Evolutionary conservation across 2,888 invertebrate species (phyloP).

Genomic region (Synanthedon formicaeformis): DNA sequence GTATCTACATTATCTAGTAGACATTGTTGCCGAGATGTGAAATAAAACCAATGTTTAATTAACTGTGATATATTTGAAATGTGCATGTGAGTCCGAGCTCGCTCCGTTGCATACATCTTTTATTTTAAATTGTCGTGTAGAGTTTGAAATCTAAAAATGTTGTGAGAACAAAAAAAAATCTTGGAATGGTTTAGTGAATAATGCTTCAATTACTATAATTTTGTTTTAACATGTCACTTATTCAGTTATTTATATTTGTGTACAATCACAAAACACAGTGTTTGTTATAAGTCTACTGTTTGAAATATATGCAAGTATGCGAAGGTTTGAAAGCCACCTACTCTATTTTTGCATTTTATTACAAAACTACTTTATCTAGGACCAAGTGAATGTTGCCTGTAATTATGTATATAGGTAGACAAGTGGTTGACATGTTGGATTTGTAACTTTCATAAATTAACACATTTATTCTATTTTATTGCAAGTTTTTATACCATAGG

Average conservation of each 20-base stretch:
- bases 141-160: no score
- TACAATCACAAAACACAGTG: no score
- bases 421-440: not conserved
- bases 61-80: constrained; percentile 19
- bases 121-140: not conserved
- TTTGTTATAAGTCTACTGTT: not conserved
- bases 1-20: not conserved
- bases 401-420: not conserved
- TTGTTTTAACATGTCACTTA: no score
- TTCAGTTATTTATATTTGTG: no score
- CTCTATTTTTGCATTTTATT: not conserved
- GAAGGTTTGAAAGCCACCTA: not conserved
- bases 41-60: constrained; percentile 23
- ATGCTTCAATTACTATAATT: no score
- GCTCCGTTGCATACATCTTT: not conserved
- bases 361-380: not conserved
- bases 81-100: not conserved
- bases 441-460: not conserved
- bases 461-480: not conserved
- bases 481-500: no score
- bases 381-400: not conserved
- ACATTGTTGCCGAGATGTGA: constrained; percentile 10
- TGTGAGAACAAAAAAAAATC: no score
- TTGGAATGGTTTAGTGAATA: no score
- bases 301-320: not conserved